phyloP scores from a whole-genome alignment of 2,888 invertebrate genomes.

The Bellardia bayeri region DNA sequence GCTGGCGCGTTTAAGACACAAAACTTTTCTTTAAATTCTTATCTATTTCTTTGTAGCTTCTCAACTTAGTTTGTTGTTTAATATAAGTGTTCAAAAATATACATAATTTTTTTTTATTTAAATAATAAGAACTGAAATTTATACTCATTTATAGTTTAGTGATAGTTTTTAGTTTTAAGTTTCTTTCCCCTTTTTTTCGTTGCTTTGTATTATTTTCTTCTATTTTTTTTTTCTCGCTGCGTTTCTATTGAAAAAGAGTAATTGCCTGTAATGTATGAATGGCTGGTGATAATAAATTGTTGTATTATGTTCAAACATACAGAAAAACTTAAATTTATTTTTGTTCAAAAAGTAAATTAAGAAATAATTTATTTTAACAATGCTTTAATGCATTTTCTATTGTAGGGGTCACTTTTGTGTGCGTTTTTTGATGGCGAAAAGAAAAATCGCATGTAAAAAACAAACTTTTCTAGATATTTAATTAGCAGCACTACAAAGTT shows the following conservation, averaged over 20 bases:
- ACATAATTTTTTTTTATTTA: conserved; percentile 25
- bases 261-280: conserved; percentile 62
- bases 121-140: conserved; percentile 38
- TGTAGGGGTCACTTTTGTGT: conserved; percentile 44
- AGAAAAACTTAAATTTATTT: conserved; percentile 23
- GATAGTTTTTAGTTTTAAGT: conserved; percentile 34
- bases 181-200: not conserved
- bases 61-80: conserved; percentile 40
- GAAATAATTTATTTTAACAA: conserved; percentile 29
- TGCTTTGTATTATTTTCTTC: not conserved
- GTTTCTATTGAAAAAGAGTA: conserved; percentile 50
- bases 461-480: conserved; percentile 40
- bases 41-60: conserved; percentile 50
- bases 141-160: conserved; percentile 63
- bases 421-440: not conserved
- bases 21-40: conserved; percentile 57
- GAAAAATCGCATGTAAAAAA: not conserved
- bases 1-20: conserved; percentile 35
- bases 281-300: conserved; percentile 51
- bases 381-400: conserved; percentile 38
- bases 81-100: not conserved
- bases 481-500: conserved; percentile 53
- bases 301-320: not conserved
- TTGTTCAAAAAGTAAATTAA: not conserved
- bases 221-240: conserved; percentile 1